Base-by-base conservation (phyloP, 2,888 invertebrate genomes). In the Bursaphelenchus okinawaensis region DNA sequence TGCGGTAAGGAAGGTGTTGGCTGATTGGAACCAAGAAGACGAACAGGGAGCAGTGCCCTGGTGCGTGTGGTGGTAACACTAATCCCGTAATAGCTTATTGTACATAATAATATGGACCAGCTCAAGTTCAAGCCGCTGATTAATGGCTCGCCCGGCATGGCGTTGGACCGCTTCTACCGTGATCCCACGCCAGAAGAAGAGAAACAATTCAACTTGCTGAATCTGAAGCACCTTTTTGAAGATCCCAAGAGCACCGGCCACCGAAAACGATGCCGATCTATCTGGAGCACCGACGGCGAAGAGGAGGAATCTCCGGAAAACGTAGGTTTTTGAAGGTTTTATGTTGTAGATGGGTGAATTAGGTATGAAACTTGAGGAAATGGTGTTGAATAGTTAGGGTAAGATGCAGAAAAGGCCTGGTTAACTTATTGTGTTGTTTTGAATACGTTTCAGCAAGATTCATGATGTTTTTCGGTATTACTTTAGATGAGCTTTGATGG, bases 241-340 rank as follows among this genome's bases (percentile, higher is more conserved):
- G n/a, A 40, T n/a, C n/a, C 40, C 6, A 12, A 40, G n/a, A n/a
- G n/a, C 40, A 16, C 40, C n/a, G 40, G 40, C 3, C n/a, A 12
- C 16, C 12, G 40, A 4, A 40, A 40, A 40, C 12, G 40, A 6
- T 40, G 16, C n/a, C 12, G 16, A 40, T 40, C 40, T n/a, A 40
- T 40, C 40, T 40, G 40, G 40, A 40, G 40, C 6, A 40, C 40
- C 16, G 40, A 29, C n/a, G 23, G 40, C 7, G 29, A 61, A 27
- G 55, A 20, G 12, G 23, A 20, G 6, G 58, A 23, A 6, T 55
- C n/a, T n/a, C n/a, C 55, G 22, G 23, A 29, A 12, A 60, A 50
- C 19, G 55, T 60, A 26, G 20, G 24, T 60, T 59, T 60, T 29
- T 60, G 12, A n/a, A n/a, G n/a, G n/a, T n/a, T n/a, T n/a, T n/a